Conservation (phyloP, 2,888 invertebrate species). For the Sisyra nigra region DNA sequence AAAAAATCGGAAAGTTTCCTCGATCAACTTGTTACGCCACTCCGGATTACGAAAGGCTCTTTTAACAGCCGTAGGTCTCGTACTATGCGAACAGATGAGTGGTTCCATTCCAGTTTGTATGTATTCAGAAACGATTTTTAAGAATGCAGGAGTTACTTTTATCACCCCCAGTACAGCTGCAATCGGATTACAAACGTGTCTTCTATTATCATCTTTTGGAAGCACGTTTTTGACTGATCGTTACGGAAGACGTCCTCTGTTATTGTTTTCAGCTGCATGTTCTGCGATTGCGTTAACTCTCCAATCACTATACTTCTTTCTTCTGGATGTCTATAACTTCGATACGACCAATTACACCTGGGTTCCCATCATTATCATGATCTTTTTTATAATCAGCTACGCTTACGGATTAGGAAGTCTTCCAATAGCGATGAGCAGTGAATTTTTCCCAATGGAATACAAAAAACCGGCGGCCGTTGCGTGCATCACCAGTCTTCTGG, state of each 20-base stretch:
- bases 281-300: not conserved
- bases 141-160: not conserved
- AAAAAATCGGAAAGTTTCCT: not conserved
- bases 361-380: not conserved
- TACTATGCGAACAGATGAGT: not conserved
- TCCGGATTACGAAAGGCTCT: not conserved
- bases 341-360: not conserved
- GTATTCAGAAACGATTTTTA: not conserved
- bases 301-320: not conserved
- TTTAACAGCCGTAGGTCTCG: not conserved
- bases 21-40: not conserved
- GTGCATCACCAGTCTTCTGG: not conserved
- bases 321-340: not conserved
- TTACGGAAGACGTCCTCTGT: not conserved
- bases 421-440: not conserved
- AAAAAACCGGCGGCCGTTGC: not conserved
- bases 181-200: not conserved
- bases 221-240: constrained; percentile 1
- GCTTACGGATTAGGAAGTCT: not conserved
- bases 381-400: not conserved
- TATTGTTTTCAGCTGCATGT: not conserved
- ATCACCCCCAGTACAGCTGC: not conserved
- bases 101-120: not conserved
- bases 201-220: not conserved
- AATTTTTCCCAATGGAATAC: constrained; percentile 2